Percentiles rank a stretch among this genome's conserved stretches.
phyloP scores from a whole-genome alignment of 2,888 invertebrate genomes.

The Cataglyphis livida region DNA sequence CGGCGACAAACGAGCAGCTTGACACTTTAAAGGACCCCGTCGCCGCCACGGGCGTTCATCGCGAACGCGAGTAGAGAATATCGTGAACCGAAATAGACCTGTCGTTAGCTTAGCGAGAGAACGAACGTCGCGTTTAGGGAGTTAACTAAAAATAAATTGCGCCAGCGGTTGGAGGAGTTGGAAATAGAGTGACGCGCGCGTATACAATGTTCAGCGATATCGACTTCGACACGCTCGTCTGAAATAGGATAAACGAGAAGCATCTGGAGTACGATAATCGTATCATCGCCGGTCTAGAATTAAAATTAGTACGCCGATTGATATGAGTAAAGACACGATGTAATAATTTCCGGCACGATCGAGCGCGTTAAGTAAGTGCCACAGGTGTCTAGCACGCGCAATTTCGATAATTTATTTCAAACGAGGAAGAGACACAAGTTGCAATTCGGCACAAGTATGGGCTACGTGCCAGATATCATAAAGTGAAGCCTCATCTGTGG shows the following conservation, averaged over 20 bases:
- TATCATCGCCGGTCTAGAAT: neutral
- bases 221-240: neutral
- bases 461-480: neutral
- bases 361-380: neutral
- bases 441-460: neutral
- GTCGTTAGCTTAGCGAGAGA: constrained; percentile 41
- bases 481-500: neutral
- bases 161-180: neutral
- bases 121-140: constrained; percentile 5
- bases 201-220: constrained; percentile 12
- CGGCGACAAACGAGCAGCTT: constrained; percentile 25
- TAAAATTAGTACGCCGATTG: constrained; percentile 1
- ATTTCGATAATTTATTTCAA: constrained; percentile 11
- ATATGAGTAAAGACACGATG: neutral
- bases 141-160: constrained; percentile 23
- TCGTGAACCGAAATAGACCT: constrained; percentile 60
- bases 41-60: constrained; percentile 25
- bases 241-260: neutral
- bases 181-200: neutral
- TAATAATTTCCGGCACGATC: neutral
- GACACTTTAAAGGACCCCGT: constrained; percentile 58
- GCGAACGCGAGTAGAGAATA: constrained; percentile 44
- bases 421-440: constrained; percentile 1
- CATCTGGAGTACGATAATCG: neutral
- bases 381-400: neutral